phyloP scores from a whole-genome alignment of 1,140 invertebrate species.

The Brachionus manjavacas region DNA sequence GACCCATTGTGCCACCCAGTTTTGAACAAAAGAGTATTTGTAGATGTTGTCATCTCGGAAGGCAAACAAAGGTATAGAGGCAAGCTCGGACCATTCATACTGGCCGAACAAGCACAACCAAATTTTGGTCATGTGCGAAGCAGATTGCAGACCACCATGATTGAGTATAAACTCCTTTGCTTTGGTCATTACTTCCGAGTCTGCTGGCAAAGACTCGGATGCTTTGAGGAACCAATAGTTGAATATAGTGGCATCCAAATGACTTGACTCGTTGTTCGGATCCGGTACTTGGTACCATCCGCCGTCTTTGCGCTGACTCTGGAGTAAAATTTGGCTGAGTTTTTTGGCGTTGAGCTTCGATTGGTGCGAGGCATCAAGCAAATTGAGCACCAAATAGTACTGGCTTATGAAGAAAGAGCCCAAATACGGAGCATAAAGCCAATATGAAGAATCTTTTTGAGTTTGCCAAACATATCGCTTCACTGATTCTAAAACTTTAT shows the following conservation, averaged over 20 bases:
- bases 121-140: slow-evolving; percentile 33
- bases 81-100: slow-evolving; percentile 30
- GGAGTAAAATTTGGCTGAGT: background rate
- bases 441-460: slow-evolving; percentile 29
- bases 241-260: slow-evolving; percentile 34
- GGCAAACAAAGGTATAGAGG: background rate
- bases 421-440: slow-evolving; percentile 14
- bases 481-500: background rate
- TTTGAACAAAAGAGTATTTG: slow-evolving; percentile 28
- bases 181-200: background rate
- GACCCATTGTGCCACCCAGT: slow-evolving; percentile 42
- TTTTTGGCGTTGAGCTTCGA: background rate
- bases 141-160: background rate
- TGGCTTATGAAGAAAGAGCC: slow-evolving; percentile 28
- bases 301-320: background rate
- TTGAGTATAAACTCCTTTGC: background rate
- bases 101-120: slow-evolving; percentile 27
- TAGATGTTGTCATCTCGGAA: slow-evolving; percentile 29
- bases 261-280: background rate
- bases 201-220: background rate
- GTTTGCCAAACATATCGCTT: background rate
- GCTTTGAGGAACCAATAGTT: slow-evolving; percentile 41
- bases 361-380: background rate
- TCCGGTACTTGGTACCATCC: slow-evolving; percentile 40
- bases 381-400: slow-evolving; percentile 25